These are phyloP conservation scores for Automeris io DNA, from an alignment of 2,888 invertebrate genomes.

Conservation along the genomic window DNA sequence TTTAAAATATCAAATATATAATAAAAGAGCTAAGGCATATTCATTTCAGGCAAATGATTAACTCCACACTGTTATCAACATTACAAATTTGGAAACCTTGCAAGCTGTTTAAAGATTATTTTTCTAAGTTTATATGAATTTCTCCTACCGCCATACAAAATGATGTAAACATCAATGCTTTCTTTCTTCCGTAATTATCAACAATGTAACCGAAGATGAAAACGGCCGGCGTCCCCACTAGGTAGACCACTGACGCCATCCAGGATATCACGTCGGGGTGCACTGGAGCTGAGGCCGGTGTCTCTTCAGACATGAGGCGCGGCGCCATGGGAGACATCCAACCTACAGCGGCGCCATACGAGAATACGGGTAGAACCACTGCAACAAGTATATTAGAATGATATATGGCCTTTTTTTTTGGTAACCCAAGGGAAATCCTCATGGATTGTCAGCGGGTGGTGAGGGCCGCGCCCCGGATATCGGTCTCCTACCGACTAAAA, in stretches of 20 bases:
- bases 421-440: too few species aligned
- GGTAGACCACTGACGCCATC: conserved; percentile 75
- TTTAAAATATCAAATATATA: too few species aligned
- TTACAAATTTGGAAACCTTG: too few species aligned
- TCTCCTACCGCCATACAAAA: conserved; percentile 62
- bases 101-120: too few species aligned
- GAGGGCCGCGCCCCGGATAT: too few species aligned
- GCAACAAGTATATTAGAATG: conserved; percentile 18
- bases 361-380: conserved; percentile 75
- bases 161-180: conserved; percentile 60
- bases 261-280: conserved; percentile 68
- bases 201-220: conserved; percentile 72
- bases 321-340: conserved; percentile 77
- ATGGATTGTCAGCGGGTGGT: background rate
- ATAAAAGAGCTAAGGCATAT: too few species aligned
- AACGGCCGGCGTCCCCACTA: conserved; percentile 73
- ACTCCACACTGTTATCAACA: too few species aligned
- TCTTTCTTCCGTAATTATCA: conserved; percentile 72
- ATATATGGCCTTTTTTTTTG: too few species aligned
- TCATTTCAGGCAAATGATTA: too few species aligned
- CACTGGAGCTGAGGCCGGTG: conserved; percentile 58
- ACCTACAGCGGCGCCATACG: conserved; percentile 72
- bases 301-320: conserved; percentile 58
- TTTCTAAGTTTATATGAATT: too few species aligned
- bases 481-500: too few species aligned